phyloP scores from a whole-genome alignment of 2,797 vertebrate species.

The Balearica regulorum region DNA sequence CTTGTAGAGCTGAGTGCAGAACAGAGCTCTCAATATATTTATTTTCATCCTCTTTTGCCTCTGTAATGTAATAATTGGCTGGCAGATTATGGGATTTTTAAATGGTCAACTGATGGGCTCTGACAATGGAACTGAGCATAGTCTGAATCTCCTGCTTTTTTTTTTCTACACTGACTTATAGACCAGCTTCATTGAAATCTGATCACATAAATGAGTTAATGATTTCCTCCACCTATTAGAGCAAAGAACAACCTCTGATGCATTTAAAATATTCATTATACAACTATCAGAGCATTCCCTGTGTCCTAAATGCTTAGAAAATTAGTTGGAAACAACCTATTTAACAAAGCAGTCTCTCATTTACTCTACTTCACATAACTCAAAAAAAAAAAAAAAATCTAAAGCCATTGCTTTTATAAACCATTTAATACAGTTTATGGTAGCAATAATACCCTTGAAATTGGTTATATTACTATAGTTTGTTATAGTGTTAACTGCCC shows the following conservation, averaged over 20 bases:
- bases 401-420: slow-evolving; percentile 39
- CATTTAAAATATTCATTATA: slow-evolving; percentile 41
- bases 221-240: neutral
- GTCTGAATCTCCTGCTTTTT: neutral
- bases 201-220: neutral
- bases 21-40: neutral
- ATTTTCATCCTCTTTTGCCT: neutral
- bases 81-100: neutral
- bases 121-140: neutral
- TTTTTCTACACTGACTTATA: neutral
- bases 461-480: slow-evolving; percentile 46
- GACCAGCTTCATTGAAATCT: neutral
- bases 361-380: slow-evolving; percentile 24
- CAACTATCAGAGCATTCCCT: neutral
- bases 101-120: neutral
- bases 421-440: slow-evolving; percentile 45
- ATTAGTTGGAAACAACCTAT: slow-evolving; percentile 33
- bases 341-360: slow-evolving; percentile 35
- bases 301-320: slow-evolving; percentile 41
- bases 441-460: slow-evolving; percentile 54
- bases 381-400: neutral
- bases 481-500: slow-evolving; percentile 52
- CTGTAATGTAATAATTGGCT: neutral
- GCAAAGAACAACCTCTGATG: neutral
- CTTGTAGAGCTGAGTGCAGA: neutral